Conservation (phyloP, 2,888 invertebrate genomes). For the Caenorhabditis wallacei region DNA sequence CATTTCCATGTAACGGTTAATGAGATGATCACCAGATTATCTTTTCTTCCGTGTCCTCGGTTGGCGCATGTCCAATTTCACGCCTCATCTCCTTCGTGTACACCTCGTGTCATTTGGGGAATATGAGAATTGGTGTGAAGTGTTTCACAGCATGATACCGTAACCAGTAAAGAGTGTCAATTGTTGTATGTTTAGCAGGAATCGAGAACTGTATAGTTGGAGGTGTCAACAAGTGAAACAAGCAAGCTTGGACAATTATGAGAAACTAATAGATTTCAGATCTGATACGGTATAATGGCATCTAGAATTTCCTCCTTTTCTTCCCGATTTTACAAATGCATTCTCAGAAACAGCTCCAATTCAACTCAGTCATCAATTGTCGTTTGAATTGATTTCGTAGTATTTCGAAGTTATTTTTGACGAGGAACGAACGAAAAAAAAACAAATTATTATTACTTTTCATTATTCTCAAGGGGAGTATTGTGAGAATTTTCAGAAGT, state of each 20-base stretch:
- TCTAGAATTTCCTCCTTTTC: too few relatives aligned
- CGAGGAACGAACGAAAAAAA: constrained; percentile 2
- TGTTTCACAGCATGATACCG: constrained; percentile 55
- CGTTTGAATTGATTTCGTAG: not conserved
- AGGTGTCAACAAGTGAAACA: too few relatives aligned
- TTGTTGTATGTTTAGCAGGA: constrained; percentile 38
- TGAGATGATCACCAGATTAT: constrained; percentile 61
- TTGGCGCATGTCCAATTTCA: constrained; percentile 60
- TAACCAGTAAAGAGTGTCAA: constrained; percentile 47
- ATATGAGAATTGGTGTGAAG: constrained; percentile 22
- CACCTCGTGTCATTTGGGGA: constrained; percentile 28
- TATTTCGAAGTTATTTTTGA: constrained; percentile 12
- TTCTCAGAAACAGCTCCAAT: not conserved
- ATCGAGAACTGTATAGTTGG: too few relatives aligned
- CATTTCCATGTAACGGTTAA: constrained; percentile 41
- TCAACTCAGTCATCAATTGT: not conserved
- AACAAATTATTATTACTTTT: constrained; percentile 3
- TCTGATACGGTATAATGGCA: too few relatives aligned
- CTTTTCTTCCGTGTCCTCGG: constrained; percentile 38
- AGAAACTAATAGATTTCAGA: not conserved
- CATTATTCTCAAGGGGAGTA: constrained; percentile 6
- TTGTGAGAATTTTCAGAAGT: constrained; percentile 24
- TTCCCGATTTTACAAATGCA: too few relatives aligned
- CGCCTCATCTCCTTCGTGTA: constrained; percentile 54
- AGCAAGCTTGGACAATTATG: too few relatives aligned